Percentiles rank a stretch among this genome's conserved stretches.
phyloP scores from a whole-genome alignment of 2,113 vertebrate genomes.

The Hystrix cristata region DNA sequence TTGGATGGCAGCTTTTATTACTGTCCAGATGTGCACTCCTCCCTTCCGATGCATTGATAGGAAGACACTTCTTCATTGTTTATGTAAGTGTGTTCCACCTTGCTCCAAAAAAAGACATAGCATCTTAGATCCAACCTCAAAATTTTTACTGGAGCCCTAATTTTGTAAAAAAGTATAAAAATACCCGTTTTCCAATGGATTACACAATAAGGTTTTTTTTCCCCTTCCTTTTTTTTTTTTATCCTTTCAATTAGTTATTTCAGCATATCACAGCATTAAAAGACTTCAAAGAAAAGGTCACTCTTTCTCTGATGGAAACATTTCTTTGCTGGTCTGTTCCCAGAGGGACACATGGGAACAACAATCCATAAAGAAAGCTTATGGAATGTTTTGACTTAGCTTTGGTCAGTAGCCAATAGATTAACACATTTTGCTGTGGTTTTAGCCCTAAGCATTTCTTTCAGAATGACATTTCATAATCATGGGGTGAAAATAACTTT shows the following conservation, averaged over 20 bases:
- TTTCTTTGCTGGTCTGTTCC: constrained; percentile 87
- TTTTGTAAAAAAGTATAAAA: constrained; percentile 81
- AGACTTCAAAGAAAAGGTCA: constrained; percentile 90
- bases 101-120: background rate
- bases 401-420: constrained; percentile 86
- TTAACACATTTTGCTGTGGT: constrained; percentile 79
- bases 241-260: constrained; percentile 85
- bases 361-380: constrained; percentile 89
- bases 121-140: background rate
- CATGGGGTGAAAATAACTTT: constrained; percentile 78
- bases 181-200: constrained; percentile 70
- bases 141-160: constrained; percentile 53
- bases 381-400: constrained; percentile 84
- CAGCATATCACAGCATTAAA: constrained; percentile 88
- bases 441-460: constrained; percentile 84
- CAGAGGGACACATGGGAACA: constrained; percentile 86
- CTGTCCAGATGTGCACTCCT: accelerated
- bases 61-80: background rate
- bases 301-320: constrained; percentile 88
- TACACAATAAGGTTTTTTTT: constrained; percentile 61
- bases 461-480: constrained; percentile 86
- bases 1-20: background rate
- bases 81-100: background rate
- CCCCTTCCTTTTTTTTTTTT: constrained; percentile 51
- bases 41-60: accelerated